phyloP scores from a whole-genome alignment of 2,797 vertebrate species.

The Myioborus melanocephalus region DNA sequence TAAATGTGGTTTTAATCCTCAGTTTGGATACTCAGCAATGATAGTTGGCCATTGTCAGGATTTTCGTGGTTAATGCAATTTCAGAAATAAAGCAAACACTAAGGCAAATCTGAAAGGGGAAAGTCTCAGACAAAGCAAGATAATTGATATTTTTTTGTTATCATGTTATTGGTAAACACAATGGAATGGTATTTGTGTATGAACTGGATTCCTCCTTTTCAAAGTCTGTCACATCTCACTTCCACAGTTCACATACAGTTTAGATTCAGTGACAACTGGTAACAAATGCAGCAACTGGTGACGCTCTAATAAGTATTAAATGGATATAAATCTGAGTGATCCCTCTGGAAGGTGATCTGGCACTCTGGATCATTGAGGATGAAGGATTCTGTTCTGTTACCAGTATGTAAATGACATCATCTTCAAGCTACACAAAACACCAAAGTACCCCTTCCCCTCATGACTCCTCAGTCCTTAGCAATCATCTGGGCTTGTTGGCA shows the following conservation, averaged over 20 bases:
- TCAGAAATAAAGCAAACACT: background rate
- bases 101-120: background rate
- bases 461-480: background rate
- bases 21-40: background rate
- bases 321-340: background rate
- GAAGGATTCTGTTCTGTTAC: background rate
- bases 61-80: background rate
- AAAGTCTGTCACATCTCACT: background rate
- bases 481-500: background rate
- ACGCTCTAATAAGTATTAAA: background rate
- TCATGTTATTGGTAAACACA: background rate
- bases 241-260: background rate
- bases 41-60: background rate
- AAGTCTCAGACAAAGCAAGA: background rate
- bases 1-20: constrained; percentile 14
- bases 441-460: background rate
- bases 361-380: background rate
- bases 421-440: background rate
- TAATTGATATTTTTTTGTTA: background rate
- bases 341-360: background rate
- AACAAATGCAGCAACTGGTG: background rate
- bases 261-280: background rate
- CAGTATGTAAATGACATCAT: background rate
- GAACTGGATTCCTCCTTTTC: background rate
- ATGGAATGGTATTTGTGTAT: background rate